Conservation (phyloP, 64 coral and sea anemone species). For the Pocillopora damicornis region DNA sequence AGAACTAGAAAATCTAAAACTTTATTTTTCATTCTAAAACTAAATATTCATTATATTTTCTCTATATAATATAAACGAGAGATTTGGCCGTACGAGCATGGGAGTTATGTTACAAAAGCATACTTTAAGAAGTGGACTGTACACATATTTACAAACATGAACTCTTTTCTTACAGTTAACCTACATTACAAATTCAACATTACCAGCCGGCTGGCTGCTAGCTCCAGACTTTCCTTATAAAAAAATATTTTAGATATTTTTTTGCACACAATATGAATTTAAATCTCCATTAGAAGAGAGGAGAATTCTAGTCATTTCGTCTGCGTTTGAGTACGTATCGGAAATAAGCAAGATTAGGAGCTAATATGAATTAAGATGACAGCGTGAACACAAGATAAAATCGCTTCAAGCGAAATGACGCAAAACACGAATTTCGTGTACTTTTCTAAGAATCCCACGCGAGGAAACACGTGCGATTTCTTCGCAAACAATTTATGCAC, state of each 20-base stretch:
- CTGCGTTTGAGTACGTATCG: slow-evolving; percentile 6
- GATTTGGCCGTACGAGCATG: neutral
- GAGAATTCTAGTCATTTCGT: neutral
- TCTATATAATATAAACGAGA: slow-evolving; percentile 51
- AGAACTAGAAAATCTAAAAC: slow-evolving; percentile 39
- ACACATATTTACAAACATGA: slow-evolving; percentile 33
- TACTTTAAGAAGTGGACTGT: slow-evolving; percentile 16
- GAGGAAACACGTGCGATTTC: neutral
- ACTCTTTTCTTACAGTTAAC: slow-evolving; percentile 7
- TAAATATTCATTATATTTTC: slow-evolving; percentile 47
- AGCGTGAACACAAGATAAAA: neutral
- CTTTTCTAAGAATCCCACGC: neutral
- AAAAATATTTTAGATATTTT: slow-evolving; percentile 38
- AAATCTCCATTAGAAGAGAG: neutral
- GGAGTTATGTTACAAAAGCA: slow-evolving; percentile 45
- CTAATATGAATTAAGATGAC: neutral
- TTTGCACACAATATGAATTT: slow-evolving; percentile 18
- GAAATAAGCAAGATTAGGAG: neutral
- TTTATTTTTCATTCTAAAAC: slow-evolving; percentile 50
- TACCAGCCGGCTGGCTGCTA: neutral
- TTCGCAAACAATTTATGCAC: neutral
- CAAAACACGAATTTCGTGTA: neutral
- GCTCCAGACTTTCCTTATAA: slow-evolving; percentile 30
- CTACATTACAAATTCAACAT: slow-evolving; percentile 38
- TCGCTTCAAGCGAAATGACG: neutral